phyloP scores from a whole-genome alignment of 2,797 vertebrate genomes.

The Fratercula arctica region DNA sequence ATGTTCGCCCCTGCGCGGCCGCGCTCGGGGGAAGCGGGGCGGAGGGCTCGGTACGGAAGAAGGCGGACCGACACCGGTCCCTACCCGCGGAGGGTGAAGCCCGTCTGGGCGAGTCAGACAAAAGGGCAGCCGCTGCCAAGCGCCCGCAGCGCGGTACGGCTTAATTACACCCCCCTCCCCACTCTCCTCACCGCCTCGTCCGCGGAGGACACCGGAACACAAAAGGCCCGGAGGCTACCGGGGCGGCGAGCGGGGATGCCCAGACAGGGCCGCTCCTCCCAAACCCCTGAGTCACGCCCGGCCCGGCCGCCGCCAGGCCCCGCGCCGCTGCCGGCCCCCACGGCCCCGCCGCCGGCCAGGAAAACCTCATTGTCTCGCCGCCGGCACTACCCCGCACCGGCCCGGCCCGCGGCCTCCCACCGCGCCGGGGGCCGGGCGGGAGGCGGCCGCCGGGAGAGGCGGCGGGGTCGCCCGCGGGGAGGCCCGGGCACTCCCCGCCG shows the following conservation, averaged over 20 bases:
- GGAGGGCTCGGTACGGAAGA: too few species aligned
- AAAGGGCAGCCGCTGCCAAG: slow-evolving; percentile 37
- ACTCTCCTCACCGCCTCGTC: not conserved
- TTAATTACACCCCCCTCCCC: not conserved
- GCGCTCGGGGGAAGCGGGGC: too few species aligned
- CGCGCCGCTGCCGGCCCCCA: not conserved
- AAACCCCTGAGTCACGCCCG: slow-evolving; percentile 14
- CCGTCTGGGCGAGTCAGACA: not conserved
- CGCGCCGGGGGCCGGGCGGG: too few species aligned
- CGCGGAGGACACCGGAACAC: not conserved
- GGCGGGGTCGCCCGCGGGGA: too few species aligned
- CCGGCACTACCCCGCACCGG: not conserved
- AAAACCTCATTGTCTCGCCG: not conserved
- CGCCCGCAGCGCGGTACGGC: not conserved
- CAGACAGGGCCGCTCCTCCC: not conserved
- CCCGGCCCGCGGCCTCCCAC: not conserved
- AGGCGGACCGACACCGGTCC: too few species aligned
- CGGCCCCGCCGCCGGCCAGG: not conserved
- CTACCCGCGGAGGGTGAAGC: not conserved
- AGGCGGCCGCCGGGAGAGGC: not conserved
- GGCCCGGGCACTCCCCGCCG: not conserved
- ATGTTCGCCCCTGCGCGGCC: not conserved
- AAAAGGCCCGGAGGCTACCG: not conserved
- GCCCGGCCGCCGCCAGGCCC: not conserved
- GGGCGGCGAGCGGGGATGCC: not conserved